phyloP scores from a whole-genome alignment of 2,797 vertebrate species.

The Spinibarbus caldwelli region DNA sequence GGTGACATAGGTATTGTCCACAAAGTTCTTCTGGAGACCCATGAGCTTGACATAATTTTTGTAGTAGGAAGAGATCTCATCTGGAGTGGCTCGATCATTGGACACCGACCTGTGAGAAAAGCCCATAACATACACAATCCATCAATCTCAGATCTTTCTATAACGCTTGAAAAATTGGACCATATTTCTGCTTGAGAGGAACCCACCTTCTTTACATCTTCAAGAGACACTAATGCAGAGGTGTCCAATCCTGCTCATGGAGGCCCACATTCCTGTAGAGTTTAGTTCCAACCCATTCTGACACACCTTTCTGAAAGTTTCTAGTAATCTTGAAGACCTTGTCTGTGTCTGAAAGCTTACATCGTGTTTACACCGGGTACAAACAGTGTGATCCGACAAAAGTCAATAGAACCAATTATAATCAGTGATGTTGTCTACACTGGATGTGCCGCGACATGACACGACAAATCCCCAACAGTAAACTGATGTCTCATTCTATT shows the following conservation, averaged over 20 bases:
- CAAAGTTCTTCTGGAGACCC: conserved; percentile 97
- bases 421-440: no score
- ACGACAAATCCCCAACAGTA: no score
- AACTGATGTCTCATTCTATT: no score
- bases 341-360: background rate
- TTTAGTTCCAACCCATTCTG: background rate
- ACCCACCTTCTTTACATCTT: background rate
- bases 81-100: conserved; percentile 91
- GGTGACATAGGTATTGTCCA: conserved; percentile 92
- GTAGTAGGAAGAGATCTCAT: conserved; percentile 96
- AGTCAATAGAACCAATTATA: no score
- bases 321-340: background rate
- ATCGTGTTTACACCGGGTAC: no score
- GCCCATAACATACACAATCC: conserved; percentile 44
- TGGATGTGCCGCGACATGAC: no score
- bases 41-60: conserved; percentile 95
- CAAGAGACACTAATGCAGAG: background rate
- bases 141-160: background rate
- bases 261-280: background rate
- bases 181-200: background rate
- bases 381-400: no score
- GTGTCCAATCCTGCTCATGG: background rate
- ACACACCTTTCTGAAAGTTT: background rate
- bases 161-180: background rate
- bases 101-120: conserved; percentile 81